These are phyloP conservation scores for Synanthedon andrenaeformis DNA, from an alignment of 2,888 invertebrate species.

Conservation along the genomic window DNA sequence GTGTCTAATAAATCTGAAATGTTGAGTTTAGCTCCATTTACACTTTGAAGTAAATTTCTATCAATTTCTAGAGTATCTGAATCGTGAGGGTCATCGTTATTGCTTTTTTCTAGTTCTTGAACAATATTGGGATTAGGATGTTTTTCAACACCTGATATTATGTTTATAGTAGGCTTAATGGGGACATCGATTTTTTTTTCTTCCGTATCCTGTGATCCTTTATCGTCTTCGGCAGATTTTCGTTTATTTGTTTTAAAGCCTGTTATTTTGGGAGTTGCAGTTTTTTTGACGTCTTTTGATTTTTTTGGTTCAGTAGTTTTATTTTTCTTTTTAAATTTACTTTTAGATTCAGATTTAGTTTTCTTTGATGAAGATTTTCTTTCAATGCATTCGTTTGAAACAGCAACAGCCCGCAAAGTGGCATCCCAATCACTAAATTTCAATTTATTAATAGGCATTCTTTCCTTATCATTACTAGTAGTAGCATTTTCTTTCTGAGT, in stretches of 20 bases:
- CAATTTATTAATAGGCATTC: conserved; percentile 17
- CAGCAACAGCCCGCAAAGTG: conserved; percentile 40
- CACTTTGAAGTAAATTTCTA: conserved; percentile 47
- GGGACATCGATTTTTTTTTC: conserved; percentile 9
- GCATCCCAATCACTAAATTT: conserved; percentile 45
- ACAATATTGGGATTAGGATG: conserved; percentile 6
- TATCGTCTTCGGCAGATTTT: conserved; percentile 10
- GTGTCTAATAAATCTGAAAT: conserved; percentile 68
- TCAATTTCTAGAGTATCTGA: conserved; percentile 55
- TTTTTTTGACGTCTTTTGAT: conserved; percentile 12
- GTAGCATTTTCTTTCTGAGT: conserved; percentile 16
- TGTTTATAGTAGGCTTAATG: conserved; percentile 42
- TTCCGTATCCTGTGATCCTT: conserved; percentile 15
- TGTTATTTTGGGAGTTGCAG: conserved; percentile 2
- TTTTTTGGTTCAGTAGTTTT: conserved; percentile 15
- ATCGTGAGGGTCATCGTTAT: conserved; percentile 17
- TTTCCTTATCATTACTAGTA: conserved; percentile 6
- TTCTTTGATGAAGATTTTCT: conserved; percentile 2
- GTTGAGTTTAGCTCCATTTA: conserved; percentile 52
- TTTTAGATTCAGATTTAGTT: conserved; percentile 9
- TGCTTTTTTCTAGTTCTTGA: conserved; percentile 16
- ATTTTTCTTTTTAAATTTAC: conserved; percentile 14
- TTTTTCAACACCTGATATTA: conserved; percentile 20
- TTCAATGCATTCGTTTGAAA: conserved; percentile 12
- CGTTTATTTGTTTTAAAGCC: conserved; percentile 3